Evolutionary conservation across 2,888 invertebrate genomes (phyloP), one percentile per base, ranked within the genome.

Genomic region (Zootermopsis nevadensis): DNA sequence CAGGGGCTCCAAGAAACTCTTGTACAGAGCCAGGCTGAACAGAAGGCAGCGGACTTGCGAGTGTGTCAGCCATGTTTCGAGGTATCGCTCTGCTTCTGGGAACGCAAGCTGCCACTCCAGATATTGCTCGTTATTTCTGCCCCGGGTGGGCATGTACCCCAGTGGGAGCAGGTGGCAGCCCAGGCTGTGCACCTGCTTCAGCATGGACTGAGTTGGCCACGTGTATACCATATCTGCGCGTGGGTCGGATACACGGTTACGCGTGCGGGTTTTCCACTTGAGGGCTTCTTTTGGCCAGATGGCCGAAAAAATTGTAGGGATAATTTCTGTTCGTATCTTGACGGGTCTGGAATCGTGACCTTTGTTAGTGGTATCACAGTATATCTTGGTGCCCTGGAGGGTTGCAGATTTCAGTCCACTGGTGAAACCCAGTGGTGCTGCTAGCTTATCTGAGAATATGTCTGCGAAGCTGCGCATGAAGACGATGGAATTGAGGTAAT

Each of bases 51-150:
- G 92, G 74, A 94, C 92, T 87, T 96, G 96, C 0, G 94, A 91
- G 87, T 93, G 93, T 0, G 93, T 93, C 87, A 96, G 91, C 86
- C 93, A 93, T 27, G 93, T 93, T 88, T 96, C 94, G 85, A 97
- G 89, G 87, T 93, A 95, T 35, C 93, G 91, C 88, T 96, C 96
- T 0, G 95, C 95, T 82, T 93, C 93, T 0, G 95, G 95, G 87
- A 96, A 96, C 67, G 92, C 91, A 3, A 96, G 91, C 88, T 93
- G 94, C 96, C 96, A 97, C 88, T 96, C 95, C 31, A 95, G 89
- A 84, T 93, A 92, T 79, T 93, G 91, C 53, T 93, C 91, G 0
- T 91, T 90, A 88, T 94, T 94, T 30, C 89, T 88, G 2, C 92
- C 92, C 82, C 92, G 90, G 87, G 93, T 94, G 8, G 93, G 92